A percentile compares a stretch with the other conserved stretches of the same genome.
phyloP scores from a whole-genome alignment of 2,888 invertebrate species.

The Trachelus tabidus region DNA sequence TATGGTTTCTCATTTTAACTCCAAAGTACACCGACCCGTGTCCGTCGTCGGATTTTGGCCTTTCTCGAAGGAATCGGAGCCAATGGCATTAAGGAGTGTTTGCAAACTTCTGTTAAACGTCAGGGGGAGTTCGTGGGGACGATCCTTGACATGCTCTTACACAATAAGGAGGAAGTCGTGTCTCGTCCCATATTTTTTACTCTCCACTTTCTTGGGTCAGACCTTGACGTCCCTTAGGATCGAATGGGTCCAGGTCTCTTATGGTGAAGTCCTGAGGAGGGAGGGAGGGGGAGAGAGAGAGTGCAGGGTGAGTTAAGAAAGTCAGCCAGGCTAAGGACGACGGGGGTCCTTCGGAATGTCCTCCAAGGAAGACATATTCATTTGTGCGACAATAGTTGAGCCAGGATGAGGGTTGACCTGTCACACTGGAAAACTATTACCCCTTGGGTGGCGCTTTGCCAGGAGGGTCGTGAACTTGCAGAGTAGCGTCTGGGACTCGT shows the following conservation, averaged over 20 bases:
- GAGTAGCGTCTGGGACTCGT: not conserved
- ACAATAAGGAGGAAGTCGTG: conserved; percentile 40
- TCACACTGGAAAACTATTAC: not conserved
- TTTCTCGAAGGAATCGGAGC: not conserved
- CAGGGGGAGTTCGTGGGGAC: not conserved
- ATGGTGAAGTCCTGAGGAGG: not conserved
- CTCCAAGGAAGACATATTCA: not conserved
- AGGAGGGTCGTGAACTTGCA: not conserved
- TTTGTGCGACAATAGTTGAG: not conserved
- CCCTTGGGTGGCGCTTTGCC: not conserved
- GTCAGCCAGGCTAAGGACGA: not conserved
- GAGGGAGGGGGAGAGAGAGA: too few species aligned
- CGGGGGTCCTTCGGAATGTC: not conserved
- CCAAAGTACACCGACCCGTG: not conserved
- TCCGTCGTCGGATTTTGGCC: not conserved
- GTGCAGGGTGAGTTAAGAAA: not conserved
- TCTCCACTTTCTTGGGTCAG: not conserved
- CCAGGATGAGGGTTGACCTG: not conserved
- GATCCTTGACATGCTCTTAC: conserved; percentile 13
- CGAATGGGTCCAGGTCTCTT: not conserved
- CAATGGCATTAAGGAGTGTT: conserved; percentile 28
- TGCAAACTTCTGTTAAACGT: conserved; percentile 41
- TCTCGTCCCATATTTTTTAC: conserved; percentile 5
- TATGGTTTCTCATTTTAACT: not conserved
- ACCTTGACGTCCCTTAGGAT: not conserved